Conservation (phyloP, 2,113 vertebrate species). For the Camelus bactrianus region DNA sequence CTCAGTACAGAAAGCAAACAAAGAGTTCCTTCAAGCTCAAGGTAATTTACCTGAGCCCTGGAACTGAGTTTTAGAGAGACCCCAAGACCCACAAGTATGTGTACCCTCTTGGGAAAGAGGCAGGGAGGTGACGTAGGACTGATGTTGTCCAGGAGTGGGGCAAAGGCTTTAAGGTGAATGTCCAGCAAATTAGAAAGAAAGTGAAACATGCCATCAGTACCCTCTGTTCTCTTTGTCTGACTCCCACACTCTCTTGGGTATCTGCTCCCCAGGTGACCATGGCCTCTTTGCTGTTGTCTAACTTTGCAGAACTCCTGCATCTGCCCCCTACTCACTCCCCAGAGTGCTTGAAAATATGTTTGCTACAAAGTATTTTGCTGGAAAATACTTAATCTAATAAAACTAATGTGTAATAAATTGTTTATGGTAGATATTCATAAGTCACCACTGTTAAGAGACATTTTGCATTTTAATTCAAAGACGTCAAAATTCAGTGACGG, state of each 20-base stretch:
- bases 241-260: neutral
- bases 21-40: neutral
- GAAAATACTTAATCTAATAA: neutral
- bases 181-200: neutral
- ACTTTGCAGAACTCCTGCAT: neutral
- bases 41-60: neutral
- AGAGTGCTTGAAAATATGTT: neutral
- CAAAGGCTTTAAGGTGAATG: neutral
- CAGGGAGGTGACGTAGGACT: too few species aligned
- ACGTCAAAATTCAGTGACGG: neutral
- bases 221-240: neutral
- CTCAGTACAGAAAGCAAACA: neutral
- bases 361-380: neutral
- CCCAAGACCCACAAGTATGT: neutral
- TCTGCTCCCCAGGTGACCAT: neutral
- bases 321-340: neutral
- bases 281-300: neutral
- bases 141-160: neutral
- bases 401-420: neutral
- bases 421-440: neutral
- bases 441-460: neutral
- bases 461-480: neutral
- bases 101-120: fast-evolving
- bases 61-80: neutral
- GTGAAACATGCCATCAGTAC: neutral